phyloP scores from a whole-genome alignment of 1,140 invertebrate species.

The Streblospio benedicti region DNA sequence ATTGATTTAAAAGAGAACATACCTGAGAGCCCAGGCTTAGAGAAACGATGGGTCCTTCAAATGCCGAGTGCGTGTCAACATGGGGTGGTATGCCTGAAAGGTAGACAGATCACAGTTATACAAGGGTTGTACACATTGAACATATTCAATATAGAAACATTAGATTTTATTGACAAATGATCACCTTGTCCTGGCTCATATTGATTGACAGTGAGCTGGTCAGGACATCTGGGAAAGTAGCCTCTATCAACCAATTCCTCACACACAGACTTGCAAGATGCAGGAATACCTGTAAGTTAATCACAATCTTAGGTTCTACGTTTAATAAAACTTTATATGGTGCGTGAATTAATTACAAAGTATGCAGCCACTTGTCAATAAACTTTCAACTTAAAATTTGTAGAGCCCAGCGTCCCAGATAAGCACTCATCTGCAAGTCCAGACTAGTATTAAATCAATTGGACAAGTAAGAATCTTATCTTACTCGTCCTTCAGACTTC shows the following conservation, averaged over 20 bases:
- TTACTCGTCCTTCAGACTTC: too few relatives aligned
- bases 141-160: too few relatives aligned
- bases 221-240: constrained; percentile 53
- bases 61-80: constrained; percentile 89
- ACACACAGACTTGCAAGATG: constrained; percentile 60
- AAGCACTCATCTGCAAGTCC: too few relatives aligned
- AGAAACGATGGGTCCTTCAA: constrained; percentile 79
- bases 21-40: constrained; percentile 74
- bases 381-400: too few relatives aligned
- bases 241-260: constrained; percentile 51
- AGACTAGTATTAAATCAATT: too few relatives aligned
- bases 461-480: too few relatives aligned
- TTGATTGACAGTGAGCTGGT: constrained; percentile 88
- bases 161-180: too few relatives aligned
- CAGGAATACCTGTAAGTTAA: constrained; percentile 61
- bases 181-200: constrained; percentile 84
- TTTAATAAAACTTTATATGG: too few relatives aligned
- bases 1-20: constrained; percentile 8
- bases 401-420: too few relatives aligned
- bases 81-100: constrained; percentile 78
- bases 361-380: too few relatives aligned
- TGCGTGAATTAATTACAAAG: too few relatives aligned
- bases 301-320: too few relatives aligned
- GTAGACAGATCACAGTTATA: constrained; percentile 25
- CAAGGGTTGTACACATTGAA: neutral